Percentiles rank a stretch among this genome's conserved stretches.
These are phyloP conservation scores for Drosophila infuscata DNA, from an alignment of 2,888 invertebrate species.

Conservation along the genomic window DNA sequence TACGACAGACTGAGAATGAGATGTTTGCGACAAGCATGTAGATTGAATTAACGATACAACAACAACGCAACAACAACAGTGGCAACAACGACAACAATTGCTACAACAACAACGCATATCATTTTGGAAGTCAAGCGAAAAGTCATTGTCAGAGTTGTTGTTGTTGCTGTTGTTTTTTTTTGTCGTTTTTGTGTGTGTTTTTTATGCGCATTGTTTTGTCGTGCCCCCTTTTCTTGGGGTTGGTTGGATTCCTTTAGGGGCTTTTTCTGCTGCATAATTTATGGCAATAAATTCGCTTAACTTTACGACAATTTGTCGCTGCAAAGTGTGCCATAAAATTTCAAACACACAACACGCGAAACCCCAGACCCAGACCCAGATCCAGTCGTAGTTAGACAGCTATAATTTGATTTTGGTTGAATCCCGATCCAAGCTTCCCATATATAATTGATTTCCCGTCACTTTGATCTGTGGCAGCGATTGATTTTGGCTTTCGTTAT, in stretches of 20 bases:
- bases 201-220: conserved; percentile 67
- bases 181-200: conserved; percentile 56
- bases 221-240: conserved; percentile 4
- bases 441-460: conserved; percentile 60
- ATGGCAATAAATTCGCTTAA: conserved; percentile 81
- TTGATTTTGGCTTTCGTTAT: conserved; percentile 45
- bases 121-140: conserved; percentile 68
- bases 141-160: conserved; percentile 71
- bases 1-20: conserved; percentile 17
- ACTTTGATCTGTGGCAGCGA: conserved; percentile 55
- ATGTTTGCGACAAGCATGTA: conserved; percentile 59
- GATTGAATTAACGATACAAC: conserved; percentile 70
- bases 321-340: conserved; percentile 73
- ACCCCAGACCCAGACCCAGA: neutral
- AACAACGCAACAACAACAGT: conserved; percentile 27
- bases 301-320: conserved; percentile 80
- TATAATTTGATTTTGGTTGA: conserved; percentile 63
- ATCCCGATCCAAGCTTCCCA: neutral
- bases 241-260: conserved; percentile 17
- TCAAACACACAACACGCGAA: conserved; percentile 1
- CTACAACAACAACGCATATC: conserved; percentile 46
- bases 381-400: conserved; percentile 12
- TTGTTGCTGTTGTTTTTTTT: conserved; percentile 11
- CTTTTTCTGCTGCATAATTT: conserved; percentile 73
- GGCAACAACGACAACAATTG: conserved; percentile 18